phyloP scores from a whole-genome alignment of 23 tunicate species.

The Ciona savignyi region DNA sequence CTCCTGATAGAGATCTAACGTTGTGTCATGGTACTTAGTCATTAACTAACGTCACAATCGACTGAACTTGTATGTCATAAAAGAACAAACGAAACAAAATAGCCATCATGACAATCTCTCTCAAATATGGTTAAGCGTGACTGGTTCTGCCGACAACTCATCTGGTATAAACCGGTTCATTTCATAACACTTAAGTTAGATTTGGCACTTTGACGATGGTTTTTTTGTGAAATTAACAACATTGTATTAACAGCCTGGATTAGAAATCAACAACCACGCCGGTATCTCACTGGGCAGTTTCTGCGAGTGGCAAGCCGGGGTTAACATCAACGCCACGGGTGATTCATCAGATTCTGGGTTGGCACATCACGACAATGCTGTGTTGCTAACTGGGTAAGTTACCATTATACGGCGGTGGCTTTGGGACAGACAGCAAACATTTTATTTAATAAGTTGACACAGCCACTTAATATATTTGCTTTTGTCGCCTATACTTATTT shows the following conservation, averaged over 20 bases:
- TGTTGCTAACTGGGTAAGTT: slow-evolving; percentile 94
- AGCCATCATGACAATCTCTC: too few relatives aligned
- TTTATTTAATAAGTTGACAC: not conserved
- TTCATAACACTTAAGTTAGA: too few relatives aligned
- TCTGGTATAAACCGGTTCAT: too few relatives aligned
- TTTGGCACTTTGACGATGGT: too few relatives aligned
- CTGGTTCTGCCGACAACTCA: too few relatives aligned
- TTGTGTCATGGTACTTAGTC: too few relatives aligned
- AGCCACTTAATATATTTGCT: not conserved
- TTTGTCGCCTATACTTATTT: not conserved
- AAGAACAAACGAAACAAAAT: too few relatives aligned
- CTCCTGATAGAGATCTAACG: too few relatives aligned
- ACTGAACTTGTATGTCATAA: too few relatives aligned
- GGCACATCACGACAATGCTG: slow-evolving; percentile 98
- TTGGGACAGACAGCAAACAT: not conserved
- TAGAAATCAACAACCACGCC: slow-evolving; percentile 70
- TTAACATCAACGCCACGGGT: slow-evolving; percentile 61
- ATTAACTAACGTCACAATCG: too few relatives aligned
- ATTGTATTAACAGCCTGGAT: slow-evolving; percentile 60
- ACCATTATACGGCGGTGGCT: not conserved
- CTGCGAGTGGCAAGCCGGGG: slow-evolving; percentile 83
- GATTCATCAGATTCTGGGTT: slow-evolving; percentile 55
- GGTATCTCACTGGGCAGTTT: slow-evolving; percentile 78
- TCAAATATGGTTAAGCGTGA: too few relatives aligned
- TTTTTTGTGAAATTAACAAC: too few relatives aligned